A percentile compares a stretch with the other conserved stretches of the same genome.
phyloP scores from a whole-genome alignment of 37 sponge, comb jelly and placozoan genomes.

The Chondrilla cf. caribensis region DNA sequence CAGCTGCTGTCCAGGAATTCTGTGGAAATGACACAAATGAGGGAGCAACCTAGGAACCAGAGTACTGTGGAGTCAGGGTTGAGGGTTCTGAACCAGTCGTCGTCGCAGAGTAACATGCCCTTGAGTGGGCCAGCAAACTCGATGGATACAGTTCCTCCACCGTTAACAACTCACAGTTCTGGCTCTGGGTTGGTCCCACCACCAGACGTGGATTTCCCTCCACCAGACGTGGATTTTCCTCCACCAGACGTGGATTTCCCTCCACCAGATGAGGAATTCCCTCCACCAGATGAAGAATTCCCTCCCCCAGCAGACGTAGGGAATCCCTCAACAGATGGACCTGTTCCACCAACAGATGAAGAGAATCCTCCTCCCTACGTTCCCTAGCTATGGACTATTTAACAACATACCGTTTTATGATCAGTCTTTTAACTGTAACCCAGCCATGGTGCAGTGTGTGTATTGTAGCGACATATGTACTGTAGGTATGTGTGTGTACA shows the following conservation, averaged over 20 bases:
- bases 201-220: not conserved
- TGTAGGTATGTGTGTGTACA: too few species aligned
- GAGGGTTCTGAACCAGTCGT: too few species aligned
- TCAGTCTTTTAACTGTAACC: too few species aligned
- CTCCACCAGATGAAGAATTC: not conserved
- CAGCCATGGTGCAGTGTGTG: too few species aligned
- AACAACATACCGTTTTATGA: too few species aligned
- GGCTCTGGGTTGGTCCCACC: not conserved
- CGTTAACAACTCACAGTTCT: not conserved
- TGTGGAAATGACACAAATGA: not conserved
- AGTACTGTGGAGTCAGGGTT: too few species aligned
- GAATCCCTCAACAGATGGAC: not conserved
- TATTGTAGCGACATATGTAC: too few species aligned
- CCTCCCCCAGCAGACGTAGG: not conserved
- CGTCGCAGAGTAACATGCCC: too few species aligned
- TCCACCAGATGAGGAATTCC: not conserved
- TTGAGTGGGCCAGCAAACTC: too few species aligned
- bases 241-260: not conserved
- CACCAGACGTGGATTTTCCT: not conserved
- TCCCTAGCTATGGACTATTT: too few species aligned
- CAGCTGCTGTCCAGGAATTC: not conserved
- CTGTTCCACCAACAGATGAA: not conserved
- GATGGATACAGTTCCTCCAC: not conserved
- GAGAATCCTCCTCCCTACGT: conserved; percentile 62
- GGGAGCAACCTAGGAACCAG: too few species aligned